Evolutionary conservation across 2,888 invertebrate species (phyloP), one percentile per base, ranked within the genome.

Genomic region (Lycia hirtaria): DNA sequence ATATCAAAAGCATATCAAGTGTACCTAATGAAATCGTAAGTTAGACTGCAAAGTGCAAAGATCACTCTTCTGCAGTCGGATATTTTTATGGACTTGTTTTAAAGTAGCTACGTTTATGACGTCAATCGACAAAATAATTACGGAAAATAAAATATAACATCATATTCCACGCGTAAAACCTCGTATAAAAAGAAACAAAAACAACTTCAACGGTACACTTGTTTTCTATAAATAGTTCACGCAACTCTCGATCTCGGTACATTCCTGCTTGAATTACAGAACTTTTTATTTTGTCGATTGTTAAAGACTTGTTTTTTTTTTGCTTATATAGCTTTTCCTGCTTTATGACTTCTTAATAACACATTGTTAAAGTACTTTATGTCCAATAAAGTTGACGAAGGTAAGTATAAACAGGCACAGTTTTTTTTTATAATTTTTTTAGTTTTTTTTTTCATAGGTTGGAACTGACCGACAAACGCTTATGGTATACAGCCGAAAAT

Each of bases 181-280:
- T 48, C n/a, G 24, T 14, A 49, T 58, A 37, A 49, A 56, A 62
- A 65, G 40, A 57, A 19, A 44, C 7, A 50, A 60, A 40, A 49
- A 50, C 43, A 43, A 55, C 12, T 32, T 40, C 48, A 70, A 69
- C 69, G 69, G 69, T 66, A 67, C 62, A 60, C 71, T 68, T 35
- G 68, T 69, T 72, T 62, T 61, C 70, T 78, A 78, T 75, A 72
- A 76, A 78, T 80, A 80, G 71, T 63, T 65, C 48, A 60, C 67
- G 64, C 73, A 74, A 80, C 80, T 80, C 80, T 79, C 78, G 66
- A 75, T 78, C 71, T 74, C 70, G 53, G 38, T 61, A 60, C 73
- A 71, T 72, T 71, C 73, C 60, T 47, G 41, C 24, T 55, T 53
- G 48, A 48, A 51, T 32, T 52, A 50, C 41, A 32, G 4, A 22